Evolutionary conservation across 2,888 invertebrate genomes (phyloP).

Genomic region (Lasius fuliginosus): DNA sequence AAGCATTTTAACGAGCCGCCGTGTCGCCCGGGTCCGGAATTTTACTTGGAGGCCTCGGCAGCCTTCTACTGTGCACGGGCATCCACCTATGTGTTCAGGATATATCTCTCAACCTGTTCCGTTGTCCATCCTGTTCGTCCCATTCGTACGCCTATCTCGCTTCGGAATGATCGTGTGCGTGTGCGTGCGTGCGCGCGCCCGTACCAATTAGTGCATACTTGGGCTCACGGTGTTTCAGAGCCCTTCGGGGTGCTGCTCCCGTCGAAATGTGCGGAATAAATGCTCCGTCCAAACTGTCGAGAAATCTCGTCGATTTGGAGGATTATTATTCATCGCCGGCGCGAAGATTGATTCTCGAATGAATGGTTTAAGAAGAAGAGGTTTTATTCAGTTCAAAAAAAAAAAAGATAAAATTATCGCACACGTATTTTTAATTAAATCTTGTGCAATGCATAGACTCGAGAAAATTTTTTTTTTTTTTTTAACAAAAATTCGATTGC

Average conservation of each 20-base stretch:
- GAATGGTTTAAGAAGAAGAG: background rate
- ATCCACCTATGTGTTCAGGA: slow-evolving; percentile 59
- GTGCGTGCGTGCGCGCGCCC: slow-evolving; percentile 73
- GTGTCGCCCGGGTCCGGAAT: slow-evolving; percentile 85
- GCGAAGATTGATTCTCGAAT: slow-evolving; percentile 27
- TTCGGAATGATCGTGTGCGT: slow-evolving; percentile 49
- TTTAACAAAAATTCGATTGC: background rate
- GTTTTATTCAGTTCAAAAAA: background rate
- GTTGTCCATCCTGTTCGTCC: slow-evolving; percentile 38
- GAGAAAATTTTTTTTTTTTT: background rate
- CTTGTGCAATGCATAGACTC: background rate
- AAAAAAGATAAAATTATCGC: background rate
- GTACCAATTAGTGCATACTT: slow-evolving; percentile 86
- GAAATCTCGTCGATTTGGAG: slow-evolving; percentile 15
- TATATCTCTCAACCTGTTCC: slow-evolving; percentile 59
- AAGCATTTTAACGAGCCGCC: slow-evolving; percentile 86
- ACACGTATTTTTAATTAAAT: slow-evolving; percentile 5
- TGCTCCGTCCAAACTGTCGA: slow-evolving; percentile 46
- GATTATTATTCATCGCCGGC: slow-evolving; percentile 13
- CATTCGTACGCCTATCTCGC: slow-evolving; percentile 61
- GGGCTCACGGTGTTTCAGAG: slow-evolving; percentile 75
- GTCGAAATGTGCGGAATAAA: slow-evolving; percentile 63
- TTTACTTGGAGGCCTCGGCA: slow-evolving; percentile 79
- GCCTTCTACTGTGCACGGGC: slow-evolving; percentile 54
- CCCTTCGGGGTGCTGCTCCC: slow-evolving; percentile 16